Evolutionary conservation across 2,113 vertebrate genomes (phyloP), one percentile per base, ranked within the genome.

Genomic region (Clinocottus analis): DNA sequence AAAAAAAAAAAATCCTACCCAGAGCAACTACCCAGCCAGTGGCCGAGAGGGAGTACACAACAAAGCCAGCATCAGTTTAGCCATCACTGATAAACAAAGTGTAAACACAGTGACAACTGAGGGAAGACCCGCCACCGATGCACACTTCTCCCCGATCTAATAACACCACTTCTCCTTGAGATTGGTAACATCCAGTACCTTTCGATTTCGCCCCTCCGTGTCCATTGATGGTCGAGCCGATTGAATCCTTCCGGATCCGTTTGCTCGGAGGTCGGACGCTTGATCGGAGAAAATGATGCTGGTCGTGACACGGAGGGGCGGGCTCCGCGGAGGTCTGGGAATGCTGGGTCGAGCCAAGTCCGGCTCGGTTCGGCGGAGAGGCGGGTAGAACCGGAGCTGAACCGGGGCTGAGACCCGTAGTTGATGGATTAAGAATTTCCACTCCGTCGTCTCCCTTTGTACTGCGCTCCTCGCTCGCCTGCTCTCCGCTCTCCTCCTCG

Each of bases 261-360:
- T 99, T 99, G 94, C 96, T 99, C 90, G 98, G 98, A 60, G 98
- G 98, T 93, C 98, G 93, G 88, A 99, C 98, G 68, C 98, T 99
- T 80, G 98, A 99, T 90, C 98, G 94, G 73, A 99, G 96, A 94
- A 99, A 99, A 95, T 99, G 98, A 96, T 99, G 98, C 94, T 99
- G 98, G 94, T 99, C 98, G 87, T 97, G 97, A 90, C 93, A 95
- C 87, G 95, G 96, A 37, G 93, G 91, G 72, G 60, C 68, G 35
- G 96, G 82, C 63, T 94, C 92, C 7, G 91, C 51, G 2, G 93
- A 90, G 14, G 90, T 92, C 5, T 94, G 91, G 35, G 94, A 89
- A n/a, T 87, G 91, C 61, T 89, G 92, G 82, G 61, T 86, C 11
- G 84, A 78, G 60, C 66, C 81, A 5, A 72, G 66, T 31, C 81